These are phyloP conservation scores for Acanthisitta chloris DNA, from an alignment of 2,113 vertebrate species.

Conservation along the genomic window DNA sequence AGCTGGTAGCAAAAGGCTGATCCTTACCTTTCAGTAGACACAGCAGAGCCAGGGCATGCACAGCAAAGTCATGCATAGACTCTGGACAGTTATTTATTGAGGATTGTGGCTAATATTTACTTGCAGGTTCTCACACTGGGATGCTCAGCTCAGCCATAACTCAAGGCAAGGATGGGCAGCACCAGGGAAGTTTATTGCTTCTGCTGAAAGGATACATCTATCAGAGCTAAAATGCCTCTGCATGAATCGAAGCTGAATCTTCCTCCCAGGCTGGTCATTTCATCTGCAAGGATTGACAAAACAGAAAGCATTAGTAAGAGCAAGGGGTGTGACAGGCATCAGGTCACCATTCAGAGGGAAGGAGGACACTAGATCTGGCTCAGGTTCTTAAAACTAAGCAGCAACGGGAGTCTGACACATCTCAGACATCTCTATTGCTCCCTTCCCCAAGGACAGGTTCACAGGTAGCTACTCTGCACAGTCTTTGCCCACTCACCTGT, in stretches of 20 bases:
- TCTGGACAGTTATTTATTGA: background rate
- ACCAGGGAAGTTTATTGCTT: constrained; percentile 41
- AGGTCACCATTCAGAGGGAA: background rate
- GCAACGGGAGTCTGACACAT: fast-evolving
- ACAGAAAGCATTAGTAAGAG: background rate
- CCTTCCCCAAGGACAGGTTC: background rate
- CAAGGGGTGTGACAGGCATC: background rate
- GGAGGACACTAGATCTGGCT: background rate
- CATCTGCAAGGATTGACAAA: constrained; percentile 53
- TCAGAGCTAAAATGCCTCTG: constrained; percentile 73
- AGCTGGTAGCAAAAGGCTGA: background rate
- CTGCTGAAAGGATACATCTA: constrained; percentile 79
- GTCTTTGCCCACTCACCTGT: background rate
- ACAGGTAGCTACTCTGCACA: background rate
- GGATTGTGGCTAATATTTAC: constrained; percentile 6
- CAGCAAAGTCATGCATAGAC: background rate
- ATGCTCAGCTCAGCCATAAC: constrained; percentile 31
- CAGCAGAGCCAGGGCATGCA: background rate
- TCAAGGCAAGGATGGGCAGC: constrained; percentile 37
- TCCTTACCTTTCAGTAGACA: background rate
- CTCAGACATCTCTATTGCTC: background rate
- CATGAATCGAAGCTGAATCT: constrained; percentile 75
- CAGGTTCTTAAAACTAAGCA: background rate
- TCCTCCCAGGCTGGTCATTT: constrained; percentile 43
- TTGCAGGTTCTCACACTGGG: background rate